Evolutionary conservation across 2,797 vertebrate genomes (phyloP).

Genomic region (Lates japonicus): DNA sequence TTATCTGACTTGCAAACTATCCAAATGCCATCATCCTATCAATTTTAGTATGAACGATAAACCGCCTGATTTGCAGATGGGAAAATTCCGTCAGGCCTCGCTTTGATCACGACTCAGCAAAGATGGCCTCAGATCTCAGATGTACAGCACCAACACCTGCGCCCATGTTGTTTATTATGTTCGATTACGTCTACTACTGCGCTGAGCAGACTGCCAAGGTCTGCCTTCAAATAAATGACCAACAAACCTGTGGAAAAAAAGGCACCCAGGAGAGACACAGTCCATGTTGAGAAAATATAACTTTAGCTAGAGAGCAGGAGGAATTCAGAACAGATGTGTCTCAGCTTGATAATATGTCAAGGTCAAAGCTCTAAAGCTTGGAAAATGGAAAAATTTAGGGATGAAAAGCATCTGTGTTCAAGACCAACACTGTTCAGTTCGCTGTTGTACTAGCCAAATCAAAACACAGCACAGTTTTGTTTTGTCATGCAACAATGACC

Average conservation of each 20-base stretch:
- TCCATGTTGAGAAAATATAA: conserved; percentile 33
- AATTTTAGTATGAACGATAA: conserved; percentile 75
- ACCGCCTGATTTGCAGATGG: conserved; percentile 64
- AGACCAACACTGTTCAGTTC: neutral
- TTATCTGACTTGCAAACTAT: conserved; percentile 75
- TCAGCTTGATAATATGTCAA: neutral
- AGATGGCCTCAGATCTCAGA: conserved; percentile 66
- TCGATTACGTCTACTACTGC: conserved; percentile 63
- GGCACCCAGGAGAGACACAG: neutral
- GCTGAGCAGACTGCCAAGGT: conserved; percentile 68
- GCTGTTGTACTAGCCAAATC: neutral
- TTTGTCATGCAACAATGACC: too few relatives aligned
- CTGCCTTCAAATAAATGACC: conserved; percentile 73
- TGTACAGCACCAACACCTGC: conserved; percentile 80
- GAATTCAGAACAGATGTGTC: conserved; percentile 8
- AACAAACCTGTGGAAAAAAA: conserved; percentile 58
- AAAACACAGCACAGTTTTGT: too few relatives aligned
- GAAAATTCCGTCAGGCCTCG: conserved; percentile 61
- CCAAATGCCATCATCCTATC: conserved; percentile 77
- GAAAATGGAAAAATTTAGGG: neutral
- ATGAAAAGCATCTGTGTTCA: neutral
- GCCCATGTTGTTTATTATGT: conserved; percentile 81
- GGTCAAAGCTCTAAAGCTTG: neutral
- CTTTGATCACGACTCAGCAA: conserved; percentile 76
- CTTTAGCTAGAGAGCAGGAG: neutral